A percentile compares a stretch with the other conserved stretches of the same genome.
phyloP scores from a whole-genome alignment of 1,140 invertebrate species.

The Diplogasteroides magnus region DNA sequence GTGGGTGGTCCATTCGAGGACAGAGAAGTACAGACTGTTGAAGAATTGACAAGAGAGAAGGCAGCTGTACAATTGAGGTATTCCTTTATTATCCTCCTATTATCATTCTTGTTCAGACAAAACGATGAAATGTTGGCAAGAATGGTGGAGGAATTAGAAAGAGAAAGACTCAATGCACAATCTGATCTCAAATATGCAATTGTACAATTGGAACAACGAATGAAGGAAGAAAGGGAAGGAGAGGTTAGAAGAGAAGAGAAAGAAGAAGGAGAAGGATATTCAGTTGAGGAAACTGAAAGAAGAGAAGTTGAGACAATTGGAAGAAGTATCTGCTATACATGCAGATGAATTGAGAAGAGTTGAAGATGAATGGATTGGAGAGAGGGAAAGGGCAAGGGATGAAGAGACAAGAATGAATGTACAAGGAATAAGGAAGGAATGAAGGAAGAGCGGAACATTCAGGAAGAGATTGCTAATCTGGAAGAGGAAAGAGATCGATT shows the following conservation, averaged over 20 bases:
- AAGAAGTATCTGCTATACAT: not conserved
- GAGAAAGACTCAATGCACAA: conserved; percentile 20
- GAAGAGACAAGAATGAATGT: too few relatives aligned
- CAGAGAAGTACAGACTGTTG: not conserved
- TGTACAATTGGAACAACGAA: conserved; percentile 24
- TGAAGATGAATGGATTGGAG: not conserved
- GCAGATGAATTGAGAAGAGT: not conserved
- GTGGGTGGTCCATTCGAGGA: not conserved
- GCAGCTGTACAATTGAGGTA: not conserved
- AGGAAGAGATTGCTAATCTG: not conserved
- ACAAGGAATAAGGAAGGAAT: not conserved
- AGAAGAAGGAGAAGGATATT: not conserved
- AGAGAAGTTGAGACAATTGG: not conserved
- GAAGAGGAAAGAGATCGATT: not conserved
- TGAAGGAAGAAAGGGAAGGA: conserved; percentile 18
- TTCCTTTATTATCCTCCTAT: not conserved
- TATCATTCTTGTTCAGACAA: not conserved
- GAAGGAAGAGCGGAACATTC: too few relatives aligned
- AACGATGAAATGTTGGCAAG: conserved; percentile 16
- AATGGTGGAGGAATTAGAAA: conserved; percentile 19
- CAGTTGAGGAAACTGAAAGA: not conserved
- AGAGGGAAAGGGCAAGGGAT: not conserved
- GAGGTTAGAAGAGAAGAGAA: not conserved
- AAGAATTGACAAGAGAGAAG: not conserved
- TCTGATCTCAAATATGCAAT: conserved; percentile 26